Percentiles rank a stretch among this genome's conserved stretches.
These are phyloP conservation scores for Drosophila mulleri DNA, from an alignment of 2,888 invertebrate species.

Conservation along the genomic window DNA sequence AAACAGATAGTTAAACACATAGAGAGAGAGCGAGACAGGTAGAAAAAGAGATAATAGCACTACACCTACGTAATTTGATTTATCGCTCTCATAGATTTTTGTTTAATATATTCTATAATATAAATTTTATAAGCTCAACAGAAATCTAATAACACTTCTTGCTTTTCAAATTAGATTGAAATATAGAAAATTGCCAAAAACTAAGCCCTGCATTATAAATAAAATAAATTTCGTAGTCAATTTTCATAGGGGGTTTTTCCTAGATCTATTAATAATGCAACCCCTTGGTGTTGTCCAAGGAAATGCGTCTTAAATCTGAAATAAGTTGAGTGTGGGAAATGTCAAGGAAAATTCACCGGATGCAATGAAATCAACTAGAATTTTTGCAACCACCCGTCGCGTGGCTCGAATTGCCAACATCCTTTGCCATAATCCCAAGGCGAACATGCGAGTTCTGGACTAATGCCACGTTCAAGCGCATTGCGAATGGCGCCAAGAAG, in stretches of 20 bases:
- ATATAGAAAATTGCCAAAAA: slow-evolving; percentile 5
- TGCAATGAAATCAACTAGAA: slow-evolving; percentile 55
- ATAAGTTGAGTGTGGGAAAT: slow-evolving; percentile 10
- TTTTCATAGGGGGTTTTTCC: not conserved
- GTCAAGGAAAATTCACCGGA: slow-evolving; percentile 41
- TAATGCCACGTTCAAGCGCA: slow-evolving; percentile 22
- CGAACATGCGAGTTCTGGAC: slow-evolving; percentile 12
- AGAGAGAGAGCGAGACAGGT: not conserved
- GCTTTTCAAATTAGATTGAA: not conserved
- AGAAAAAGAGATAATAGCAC: not conserved
- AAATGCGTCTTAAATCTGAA: slow-evolving; percentile 33
- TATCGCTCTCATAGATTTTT: not conserved
- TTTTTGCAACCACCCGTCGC: slow-evolving; percentile 67
- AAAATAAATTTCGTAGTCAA: not conserved
- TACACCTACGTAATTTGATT: not conserved
- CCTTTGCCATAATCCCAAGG: slow-evolving; percentile 42
- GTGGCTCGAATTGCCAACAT: slow-evolving; percentile 12
- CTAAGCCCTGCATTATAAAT: not conserved
- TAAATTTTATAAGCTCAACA: not conserved
- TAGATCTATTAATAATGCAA: slow-evolving; percentile 14
- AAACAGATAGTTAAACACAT: too few species aligned
- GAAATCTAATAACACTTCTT: slow-evolving; percentile 7
- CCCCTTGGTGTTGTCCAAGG: slow-evolving; percentile 30
- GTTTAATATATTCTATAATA: not conserved
- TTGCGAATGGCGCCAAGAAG: slow-evolving; percentile 44